Percentiles rank a stretch among this genome's conserved stretches.
Conservation (phyloP, 2,113 vertebrate genomes). For the Tetrax tetrax region DNA sequence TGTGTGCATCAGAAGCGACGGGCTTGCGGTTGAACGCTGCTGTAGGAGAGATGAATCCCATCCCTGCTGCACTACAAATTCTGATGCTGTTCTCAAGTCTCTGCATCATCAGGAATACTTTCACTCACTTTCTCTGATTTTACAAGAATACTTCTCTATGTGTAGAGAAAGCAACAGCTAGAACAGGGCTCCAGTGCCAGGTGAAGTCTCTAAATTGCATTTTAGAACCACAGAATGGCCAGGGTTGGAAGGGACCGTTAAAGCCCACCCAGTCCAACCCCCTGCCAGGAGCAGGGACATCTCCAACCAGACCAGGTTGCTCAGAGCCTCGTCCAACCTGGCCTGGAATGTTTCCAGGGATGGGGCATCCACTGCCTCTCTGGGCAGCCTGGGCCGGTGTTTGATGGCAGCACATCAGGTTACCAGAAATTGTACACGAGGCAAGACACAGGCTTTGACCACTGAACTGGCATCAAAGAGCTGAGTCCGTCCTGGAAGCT, state of each 20-base stretch:
- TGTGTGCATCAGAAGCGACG: not conserved
- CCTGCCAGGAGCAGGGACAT: too few species aligned
- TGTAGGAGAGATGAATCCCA: not conserved
- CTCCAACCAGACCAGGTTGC: too few species aligned
- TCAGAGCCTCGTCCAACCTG: too few species aligned
- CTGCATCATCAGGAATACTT: not conserved
- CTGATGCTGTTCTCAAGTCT: not conserved
- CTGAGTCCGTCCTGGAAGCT: not conserved
- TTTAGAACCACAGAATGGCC: not conserved
- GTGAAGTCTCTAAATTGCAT: not conserved
- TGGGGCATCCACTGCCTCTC: too few species aligned
- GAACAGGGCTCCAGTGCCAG: not conserved
- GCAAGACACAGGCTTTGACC: not conserved
- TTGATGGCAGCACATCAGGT: rapidly evolving
- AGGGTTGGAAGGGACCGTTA: too few species aligned
- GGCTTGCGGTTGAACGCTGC: not conserved
- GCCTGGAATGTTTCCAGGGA: too few species aligned
- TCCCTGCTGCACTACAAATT: not conserved
- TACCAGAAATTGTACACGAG: not conserved
- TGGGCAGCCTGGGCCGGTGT: too few species aligned
- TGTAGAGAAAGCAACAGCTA: not conserved
- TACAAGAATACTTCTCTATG: not conserved
- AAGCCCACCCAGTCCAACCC: too few species aligned
- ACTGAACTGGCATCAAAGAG: not conserved
- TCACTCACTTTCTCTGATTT: not conserved